Evolutionary conservation across 2,888 invertebrate genomes (phyloP), one percentile per base, ranked within the genome.

Genomic region (Amphipoea oculea): DNA sequence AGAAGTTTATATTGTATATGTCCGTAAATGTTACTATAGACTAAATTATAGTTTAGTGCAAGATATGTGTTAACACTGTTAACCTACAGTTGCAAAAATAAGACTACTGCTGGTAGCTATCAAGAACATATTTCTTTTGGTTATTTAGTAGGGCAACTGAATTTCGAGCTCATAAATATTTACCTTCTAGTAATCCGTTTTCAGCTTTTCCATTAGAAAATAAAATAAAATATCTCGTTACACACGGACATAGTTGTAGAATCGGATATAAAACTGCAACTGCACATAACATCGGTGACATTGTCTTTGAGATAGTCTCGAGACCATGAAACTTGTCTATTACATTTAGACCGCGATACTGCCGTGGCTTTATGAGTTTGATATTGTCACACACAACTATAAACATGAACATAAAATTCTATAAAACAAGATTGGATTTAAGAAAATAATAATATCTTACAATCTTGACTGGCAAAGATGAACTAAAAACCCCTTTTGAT

Each of bases 311-410:
- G 20, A 73, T 62, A 29, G 65, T 54, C 62, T 76, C 12, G 54
- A 23, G 76, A 63, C 40, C 14, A 57, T 76, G 67, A 75, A 62
- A 17, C 51, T 40, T 62, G 60, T 73, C 76, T 73, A 40, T 72
- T 69, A 66, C 51, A 65, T 69, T 60, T 45, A 54, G 42, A 74
- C 57, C 20, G 42, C 23, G 17, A 60, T 45, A 62, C 71, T 20
- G 54, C 20, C 20, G 2, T 42, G 6, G n/a, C 54, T 83, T 76
- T 76, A 80, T 75, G 14, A 23, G 23, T 42, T 36, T 20, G 51
- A 73, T 72, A 70, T 14, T 83, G 75, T 84, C 54, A 54, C 45
- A 69, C 54, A 54, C 45, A 69, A 80, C 71, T 67, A 73, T 73
- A 84, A 73, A 84, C 45, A 29, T 4, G 40, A 45, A 70, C 62